Percentiles rank a stretch among this genome's conserved stretches.
Conservation (phyloP, 2,113 vertebrate species). For the Chloropsis hardwickii region DNA sequence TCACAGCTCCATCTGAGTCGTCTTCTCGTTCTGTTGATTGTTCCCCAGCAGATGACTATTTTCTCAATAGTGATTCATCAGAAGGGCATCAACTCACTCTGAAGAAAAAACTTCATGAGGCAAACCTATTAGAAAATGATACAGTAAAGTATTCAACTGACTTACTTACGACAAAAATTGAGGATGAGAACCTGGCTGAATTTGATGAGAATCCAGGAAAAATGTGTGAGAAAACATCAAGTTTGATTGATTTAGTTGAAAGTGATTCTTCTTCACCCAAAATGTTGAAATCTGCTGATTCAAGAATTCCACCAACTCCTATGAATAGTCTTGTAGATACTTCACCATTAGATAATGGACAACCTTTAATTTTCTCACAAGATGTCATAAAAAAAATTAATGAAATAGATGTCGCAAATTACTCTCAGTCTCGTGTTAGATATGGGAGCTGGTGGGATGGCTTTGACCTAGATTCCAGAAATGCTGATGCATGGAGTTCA, state of each 20-base stretch:
- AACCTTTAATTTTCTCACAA: constrained; percentile 81
- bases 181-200: constrained; percentile 74
- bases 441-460: constrained; percentile 86
- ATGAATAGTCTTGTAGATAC: constrained; percentile 87
- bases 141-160: constrained; percentile 73
- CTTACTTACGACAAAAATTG: constrained; percentile 47
- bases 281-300: constrained; percentile 66
- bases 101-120: constrained; percentile 54
- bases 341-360: constrained; percentile 79
- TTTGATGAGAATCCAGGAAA: constrained; percentile 71
- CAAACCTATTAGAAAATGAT: constrained; percentile 43
- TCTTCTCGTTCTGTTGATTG: constrained; percentile 74
- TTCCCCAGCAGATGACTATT: constrained; percentile 75
- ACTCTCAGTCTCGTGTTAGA: constrained; percentile 69
- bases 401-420: constrained; percentile 70
- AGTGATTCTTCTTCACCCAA: constrained; percentile 64
- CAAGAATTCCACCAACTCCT: constrained; percentile 84
- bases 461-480: constrained; percentile 77
- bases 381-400: constrained; percentile 79
- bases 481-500: constrained; percentile 75
- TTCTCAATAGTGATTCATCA: constrained; percentile 72
- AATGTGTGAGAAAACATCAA: constrained; percentile 59
- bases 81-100: constrained; percentile 64
- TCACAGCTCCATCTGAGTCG: constrained; percentile 66
- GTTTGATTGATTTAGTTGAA: constrained; percentile 48